Conservation (phyloP, 2,797 vertebrate species). For the Peromyscus aztecus region DNA sequence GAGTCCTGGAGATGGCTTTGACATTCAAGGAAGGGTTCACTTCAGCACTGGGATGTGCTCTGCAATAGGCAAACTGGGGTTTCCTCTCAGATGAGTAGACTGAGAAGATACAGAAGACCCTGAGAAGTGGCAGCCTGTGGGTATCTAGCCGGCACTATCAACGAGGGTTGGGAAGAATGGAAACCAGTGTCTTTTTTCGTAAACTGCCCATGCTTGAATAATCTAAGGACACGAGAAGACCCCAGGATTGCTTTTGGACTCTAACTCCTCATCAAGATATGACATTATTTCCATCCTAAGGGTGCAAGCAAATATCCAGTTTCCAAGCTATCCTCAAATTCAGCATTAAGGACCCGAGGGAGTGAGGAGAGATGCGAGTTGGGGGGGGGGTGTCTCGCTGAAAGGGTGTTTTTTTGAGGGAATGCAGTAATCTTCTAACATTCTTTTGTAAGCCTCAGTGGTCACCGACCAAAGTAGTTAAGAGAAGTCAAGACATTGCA, state of each 20-base stretch:
- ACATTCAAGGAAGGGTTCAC: conserved; percentile 57
- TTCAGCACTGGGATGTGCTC: conserved; percentile 74
- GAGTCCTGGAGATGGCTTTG: conserved; percentile 48
- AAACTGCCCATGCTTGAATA: background rate
- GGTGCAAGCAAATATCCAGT: background rate
- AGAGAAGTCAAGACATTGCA: background rate
- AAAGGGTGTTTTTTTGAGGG: conserved; percentile 12
- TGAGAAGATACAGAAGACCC: background rate
- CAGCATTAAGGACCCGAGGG: background rate
- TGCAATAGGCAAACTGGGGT: conserved; percentile 64
- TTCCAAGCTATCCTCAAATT: conserved; percentile 20
- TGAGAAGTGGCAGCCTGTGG: background rate
- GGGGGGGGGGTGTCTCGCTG: background rate
- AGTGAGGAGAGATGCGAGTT: background rate
- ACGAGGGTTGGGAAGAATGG: background rate
- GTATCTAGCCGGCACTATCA: background rate
- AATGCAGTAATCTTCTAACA: background rate
- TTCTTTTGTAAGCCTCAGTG: conserved; percentile 22
- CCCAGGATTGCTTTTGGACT: background rate
- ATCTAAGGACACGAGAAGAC: background rate
- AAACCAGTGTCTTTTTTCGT: background rate
- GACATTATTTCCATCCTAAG: background rate
- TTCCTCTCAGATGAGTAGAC: background rate
- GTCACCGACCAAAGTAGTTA: background rate
- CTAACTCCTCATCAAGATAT: background rate